These are phyloP conservation scores for Nicator chloris DNA, from an alignment of 2,113 vertebrate species.

Conservation along the genomic window DNA sequence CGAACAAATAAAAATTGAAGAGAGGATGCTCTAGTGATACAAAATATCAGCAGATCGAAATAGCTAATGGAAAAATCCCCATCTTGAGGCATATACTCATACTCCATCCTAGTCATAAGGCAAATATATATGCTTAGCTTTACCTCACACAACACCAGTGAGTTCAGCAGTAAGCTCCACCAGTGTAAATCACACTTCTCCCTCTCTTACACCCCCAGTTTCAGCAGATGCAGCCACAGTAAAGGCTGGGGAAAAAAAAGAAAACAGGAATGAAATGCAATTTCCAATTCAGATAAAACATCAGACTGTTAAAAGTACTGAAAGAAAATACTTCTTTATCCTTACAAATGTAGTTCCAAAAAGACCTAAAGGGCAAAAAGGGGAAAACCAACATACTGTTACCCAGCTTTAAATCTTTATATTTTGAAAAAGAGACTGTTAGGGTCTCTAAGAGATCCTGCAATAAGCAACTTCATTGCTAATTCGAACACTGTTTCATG, in stretches of 20 bases:
- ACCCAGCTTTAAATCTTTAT: neutral
- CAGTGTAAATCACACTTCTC: slow-evolving; percentile 47
- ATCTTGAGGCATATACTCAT: neutral
- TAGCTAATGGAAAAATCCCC: neutral
- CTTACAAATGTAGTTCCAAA: neutral
- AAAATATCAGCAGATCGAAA: neutral
- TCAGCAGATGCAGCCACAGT: slow-evolving; percentile 36
- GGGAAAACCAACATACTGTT: neutral
- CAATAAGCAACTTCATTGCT: neutral
- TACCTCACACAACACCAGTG: slow-evolving; percentile 28
- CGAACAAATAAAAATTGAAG: neutral
- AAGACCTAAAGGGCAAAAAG: neutral
- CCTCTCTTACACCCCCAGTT: slow-evolving; percentile 23
- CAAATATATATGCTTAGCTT: slow-evolving; percentile 28
- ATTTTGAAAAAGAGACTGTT: neutral
- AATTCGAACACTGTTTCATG: neutral
- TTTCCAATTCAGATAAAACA: slow-evolving; percentile 37
- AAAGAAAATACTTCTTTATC: neutral
- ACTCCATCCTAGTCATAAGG: neutral
- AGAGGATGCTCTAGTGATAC: neutral
- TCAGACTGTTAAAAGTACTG: neutral
- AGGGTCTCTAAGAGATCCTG: neutral
- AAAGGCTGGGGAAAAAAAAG: neutral
- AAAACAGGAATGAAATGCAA: slow-evolving; percentile 14
- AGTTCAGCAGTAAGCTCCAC: slow-evolving; percentile 23